Conservation (phyloP, 2,113 vertebrate species). For the Semnornis frantzii region DNA sequence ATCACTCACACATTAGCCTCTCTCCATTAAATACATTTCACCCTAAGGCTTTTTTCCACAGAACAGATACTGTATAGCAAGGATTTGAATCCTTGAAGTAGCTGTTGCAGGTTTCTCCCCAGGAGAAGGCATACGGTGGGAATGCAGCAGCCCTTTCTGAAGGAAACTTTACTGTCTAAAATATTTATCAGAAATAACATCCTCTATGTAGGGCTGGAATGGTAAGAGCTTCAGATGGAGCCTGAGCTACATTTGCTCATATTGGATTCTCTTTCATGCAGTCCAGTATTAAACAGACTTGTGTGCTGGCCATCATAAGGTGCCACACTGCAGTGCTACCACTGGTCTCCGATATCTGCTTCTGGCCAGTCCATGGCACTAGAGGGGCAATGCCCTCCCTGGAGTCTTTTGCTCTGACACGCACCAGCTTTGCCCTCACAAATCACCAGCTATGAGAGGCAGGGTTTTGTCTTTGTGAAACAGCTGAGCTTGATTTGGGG, state of each 20-base stretch:
- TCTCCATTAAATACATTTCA: conserved; percentile 65
- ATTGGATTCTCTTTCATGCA: not conserved
- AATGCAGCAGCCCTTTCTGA: not conserved
- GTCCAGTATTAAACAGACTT: rapidly evolving
- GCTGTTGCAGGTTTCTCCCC: not conserved
- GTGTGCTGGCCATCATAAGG: rapidly evolving
- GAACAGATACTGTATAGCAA: conserved; percentile 43
- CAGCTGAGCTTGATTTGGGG: not conserved
- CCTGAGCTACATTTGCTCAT: not conserved
- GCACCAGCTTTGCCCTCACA: not conserved
- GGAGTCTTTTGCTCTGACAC: not conserved
- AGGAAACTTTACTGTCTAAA: conserved; percentile 6
- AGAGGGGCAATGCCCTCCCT: not conserved
- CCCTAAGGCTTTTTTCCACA: conserved; percentile 54
- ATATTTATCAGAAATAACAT: conserved; percentile 2
- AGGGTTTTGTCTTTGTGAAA: not conserved
- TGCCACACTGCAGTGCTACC: rapidly evolving
- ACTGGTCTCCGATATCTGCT: rapidly evolving
- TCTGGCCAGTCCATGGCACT: not conserved
- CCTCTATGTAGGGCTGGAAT: not conserved
- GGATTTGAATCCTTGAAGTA: not conserved
- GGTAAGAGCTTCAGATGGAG: not conserved
- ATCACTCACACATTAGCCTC: conserved; percentile 58
- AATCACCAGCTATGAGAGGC: not conserved
- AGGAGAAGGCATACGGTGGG: not conserved